Conservation (phyloP, 2,797 vertebrate genomes). For the Dallia pectoralis region DNA sequence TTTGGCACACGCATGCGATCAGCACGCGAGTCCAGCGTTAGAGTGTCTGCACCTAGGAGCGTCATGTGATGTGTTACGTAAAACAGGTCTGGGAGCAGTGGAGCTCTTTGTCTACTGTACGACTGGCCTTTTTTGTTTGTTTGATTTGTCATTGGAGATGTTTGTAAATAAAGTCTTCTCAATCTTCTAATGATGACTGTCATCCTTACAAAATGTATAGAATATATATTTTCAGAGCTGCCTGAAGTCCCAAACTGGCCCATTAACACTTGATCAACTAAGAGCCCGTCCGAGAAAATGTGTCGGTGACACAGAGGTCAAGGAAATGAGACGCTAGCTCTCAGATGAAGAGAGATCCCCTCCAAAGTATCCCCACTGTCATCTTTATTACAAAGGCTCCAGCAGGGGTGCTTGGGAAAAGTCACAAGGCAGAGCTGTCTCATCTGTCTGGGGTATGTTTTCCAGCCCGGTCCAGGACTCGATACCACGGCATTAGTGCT, state of each 20-base stretch:
- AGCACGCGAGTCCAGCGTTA: too few species aligned
- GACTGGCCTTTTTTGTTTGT: neutral
- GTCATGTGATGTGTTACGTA: neutral
- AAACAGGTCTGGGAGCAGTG: neutral
- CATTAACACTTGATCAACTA: too few species aligned
- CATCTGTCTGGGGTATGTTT: conserved; percentile 4
- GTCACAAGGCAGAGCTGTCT: neutral
- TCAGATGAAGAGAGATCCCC: neutral
- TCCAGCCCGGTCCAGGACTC: neutral
- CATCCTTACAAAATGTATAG: neutral
- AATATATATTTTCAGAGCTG: neutral
- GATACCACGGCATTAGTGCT: too few species aligned
- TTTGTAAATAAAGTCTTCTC: neutral
- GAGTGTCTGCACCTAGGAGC: neutral
- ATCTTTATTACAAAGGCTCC: conserved; percentile 7
- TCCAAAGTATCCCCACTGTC: neutral
- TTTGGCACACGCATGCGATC: too few species aligned
- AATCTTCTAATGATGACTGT: neutral
- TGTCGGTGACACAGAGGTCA: neutral
- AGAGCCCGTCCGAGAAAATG: too few species aligned
- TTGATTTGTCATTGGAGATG: neutral
- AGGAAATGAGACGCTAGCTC: neutral
- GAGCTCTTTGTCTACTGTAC: neutral
- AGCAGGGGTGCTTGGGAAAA: conserved; percentile 8
- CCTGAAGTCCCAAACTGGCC: too few species aligned